A percentile compares a stretch with the other conserved stretches of the same genome.
These are phyloP conservation scores for Tauraco erythrolophus DNA, from an alignment of 2,113 vertebrate genomes.

Conservation along the genomic window DNA sequence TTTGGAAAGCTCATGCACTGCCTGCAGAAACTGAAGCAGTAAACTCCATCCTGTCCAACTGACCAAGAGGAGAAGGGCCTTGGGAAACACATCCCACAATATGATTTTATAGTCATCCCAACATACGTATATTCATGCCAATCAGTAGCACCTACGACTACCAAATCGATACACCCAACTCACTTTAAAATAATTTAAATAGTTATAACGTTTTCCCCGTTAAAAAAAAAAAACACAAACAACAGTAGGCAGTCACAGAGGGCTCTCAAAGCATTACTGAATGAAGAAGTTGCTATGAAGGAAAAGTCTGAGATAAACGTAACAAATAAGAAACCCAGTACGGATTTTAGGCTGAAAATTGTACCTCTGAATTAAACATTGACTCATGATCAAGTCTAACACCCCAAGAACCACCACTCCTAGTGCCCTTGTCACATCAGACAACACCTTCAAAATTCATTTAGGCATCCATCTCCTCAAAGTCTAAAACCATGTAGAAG, in stretches of 20 bases:
- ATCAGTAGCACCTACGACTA: neutral
- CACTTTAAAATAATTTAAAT: neutral
- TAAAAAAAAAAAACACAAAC: neutral
- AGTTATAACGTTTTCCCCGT: neutral
- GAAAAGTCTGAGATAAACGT: neutral
- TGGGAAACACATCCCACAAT: neutral
- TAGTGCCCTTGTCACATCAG: neutral
- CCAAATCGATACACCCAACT: no score
- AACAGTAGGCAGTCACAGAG: neutral
- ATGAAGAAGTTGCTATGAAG: neutral
- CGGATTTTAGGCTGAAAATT: neutral
- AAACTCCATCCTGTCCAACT: neutral
- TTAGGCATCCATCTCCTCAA: neutral
- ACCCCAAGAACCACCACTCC: neutral
- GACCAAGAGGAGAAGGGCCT: neutral
- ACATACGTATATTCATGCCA: fast-evolving
- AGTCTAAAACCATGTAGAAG: neutral
- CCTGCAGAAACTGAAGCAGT: neutral
- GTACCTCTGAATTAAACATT: neutral
- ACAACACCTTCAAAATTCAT: neutral
- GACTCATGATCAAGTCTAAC: neutral
- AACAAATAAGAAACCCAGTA: neutral
- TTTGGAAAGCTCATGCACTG: neutral
- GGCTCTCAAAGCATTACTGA: neutral
- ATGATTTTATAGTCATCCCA: neutral